These are phyloP conservation scores for Mus musculus DNA, from an alignment of 2,113 vertebrate genomes.

Conservation along the genomic window DNA sequence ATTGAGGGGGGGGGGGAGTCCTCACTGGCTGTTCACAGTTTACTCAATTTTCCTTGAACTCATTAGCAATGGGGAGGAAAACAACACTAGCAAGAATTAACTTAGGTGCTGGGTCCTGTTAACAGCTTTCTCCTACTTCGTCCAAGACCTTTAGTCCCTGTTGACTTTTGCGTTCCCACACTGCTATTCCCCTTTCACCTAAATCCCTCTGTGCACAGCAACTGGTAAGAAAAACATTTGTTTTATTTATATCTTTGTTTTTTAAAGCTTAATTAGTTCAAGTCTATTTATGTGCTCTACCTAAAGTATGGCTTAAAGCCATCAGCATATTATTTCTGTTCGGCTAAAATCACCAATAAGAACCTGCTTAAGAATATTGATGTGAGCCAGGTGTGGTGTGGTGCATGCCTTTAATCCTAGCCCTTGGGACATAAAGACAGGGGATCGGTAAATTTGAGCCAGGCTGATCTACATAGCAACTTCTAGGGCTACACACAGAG, in stretches of 20 bases:
- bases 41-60: constrained; percentile 22
- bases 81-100: background rate
- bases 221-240: background rate
- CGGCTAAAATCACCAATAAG: background rate
- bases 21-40: constrained; percentile 42
- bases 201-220: constrained; percentile 10
- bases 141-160: constrained; percentile 6
- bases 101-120: background rate
- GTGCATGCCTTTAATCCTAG: too few relatives aligned
- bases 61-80: background rate
- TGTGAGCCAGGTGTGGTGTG: background rate
- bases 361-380: background rate
- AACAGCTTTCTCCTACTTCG: background rate
- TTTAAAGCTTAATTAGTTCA: constrained; percentile 39
- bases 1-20: background rate
- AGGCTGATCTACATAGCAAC: too few relatives aligned
- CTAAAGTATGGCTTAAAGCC: background rate
- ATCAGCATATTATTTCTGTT: background rate
- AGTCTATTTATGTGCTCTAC: background rate
- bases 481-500: background rate
- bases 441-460: too few relatives aligned
- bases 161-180: background rate
- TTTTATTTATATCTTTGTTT: background rate
- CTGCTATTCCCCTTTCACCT: background rate
- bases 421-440: background rate